Conservation (phyloP, 2,113 vertebrate genomes). For the Ammodytes dubius region DNA sequence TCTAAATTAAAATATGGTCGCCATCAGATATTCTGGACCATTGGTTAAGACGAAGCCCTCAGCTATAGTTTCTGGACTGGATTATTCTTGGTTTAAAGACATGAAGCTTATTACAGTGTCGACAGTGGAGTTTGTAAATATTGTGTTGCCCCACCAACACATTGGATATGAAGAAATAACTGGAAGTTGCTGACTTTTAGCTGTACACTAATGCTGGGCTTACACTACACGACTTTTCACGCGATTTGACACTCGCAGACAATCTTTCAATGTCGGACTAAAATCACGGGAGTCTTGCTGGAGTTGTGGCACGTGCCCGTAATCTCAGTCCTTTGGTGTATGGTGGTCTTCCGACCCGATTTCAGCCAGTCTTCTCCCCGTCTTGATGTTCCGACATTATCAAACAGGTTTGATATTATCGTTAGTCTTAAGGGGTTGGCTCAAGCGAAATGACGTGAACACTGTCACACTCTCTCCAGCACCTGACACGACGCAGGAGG, state of each 20-base stretch:
- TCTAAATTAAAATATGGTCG: constrained; percentile 42
- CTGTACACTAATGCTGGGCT: not conserved
- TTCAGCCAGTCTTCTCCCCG: too few species aligned
- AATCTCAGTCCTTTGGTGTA: too few species aligned
- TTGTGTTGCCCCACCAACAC: not conserved
- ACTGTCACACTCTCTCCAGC: too few species aligned
- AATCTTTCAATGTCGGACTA: too few species aligned
- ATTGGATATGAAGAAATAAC: constrained; percentile 29
- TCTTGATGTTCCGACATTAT: too few species aligned
- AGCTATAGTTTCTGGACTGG: constrained; percentile 20
- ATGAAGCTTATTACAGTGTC: constrained; percentile 14
- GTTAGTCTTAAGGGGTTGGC: too few species aligned
- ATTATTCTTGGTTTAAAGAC: constrained; percentile 5
- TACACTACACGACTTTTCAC: not conserved
- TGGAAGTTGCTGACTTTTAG: constrained; percentile 37
- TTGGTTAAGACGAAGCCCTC: constrained; percentile 33
- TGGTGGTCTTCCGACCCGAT: too few species aligned
- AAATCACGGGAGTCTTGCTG: too few species aligned
- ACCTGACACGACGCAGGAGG: too few species aligned
- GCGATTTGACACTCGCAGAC: not conserved
- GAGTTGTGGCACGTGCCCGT: too few species aligned
- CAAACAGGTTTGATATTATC: too few species aligned
- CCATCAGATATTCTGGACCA: constrained; percentile 1
- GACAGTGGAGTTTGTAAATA: not conserved
- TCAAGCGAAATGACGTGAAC: too few species aligned